These are phyloP conservation scores for Molossus molossus DNA, from an alignment of 2,797 vertebrate species.

Conservation along the genomic window DNA sequence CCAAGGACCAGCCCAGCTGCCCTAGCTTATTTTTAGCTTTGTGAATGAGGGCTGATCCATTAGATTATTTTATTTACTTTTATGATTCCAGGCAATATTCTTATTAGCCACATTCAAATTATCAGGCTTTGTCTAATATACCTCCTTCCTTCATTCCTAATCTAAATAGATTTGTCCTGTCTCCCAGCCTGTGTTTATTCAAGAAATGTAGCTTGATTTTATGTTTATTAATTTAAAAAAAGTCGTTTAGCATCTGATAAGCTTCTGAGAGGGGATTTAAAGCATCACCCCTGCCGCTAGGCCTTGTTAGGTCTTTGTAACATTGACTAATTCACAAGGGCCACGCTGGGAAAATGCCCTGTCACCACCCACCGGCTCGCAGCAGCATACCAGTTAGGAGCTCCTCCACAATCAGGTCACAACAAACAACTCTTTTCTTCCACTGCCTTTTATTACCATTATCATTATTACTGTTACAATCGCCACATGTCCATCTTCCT, in stretches of 20 bases:
- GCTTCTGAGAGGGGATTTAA: neutral
- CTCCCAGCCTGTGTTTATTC: neutral
- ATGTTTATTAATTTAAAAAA: neutral
- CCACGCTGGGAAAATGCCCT: neutral
- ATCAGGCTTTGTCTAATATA: neutral
- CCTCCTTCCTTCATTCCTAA: neutral
- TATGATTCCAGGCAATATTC: neutral
- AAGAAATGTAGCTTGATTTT: constrained; percentile 13
- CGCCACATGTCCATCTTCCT: neutral
- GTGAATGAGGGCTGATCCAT: neutral
- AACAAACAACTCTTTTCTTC: neutral
- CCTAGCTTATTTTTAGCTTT: neutral
- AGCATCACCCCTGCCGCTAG: neutral
- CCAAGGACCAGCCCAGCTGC: too few species aligned
- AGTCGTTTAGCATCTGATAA: neutral
- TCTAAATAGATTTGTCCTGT: neutral
- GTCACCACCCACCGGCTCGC: neutral
- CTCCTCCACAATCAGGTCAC: neutral
- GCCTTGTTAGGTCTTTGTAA: neutral
- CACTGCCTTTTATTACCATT: neutral
- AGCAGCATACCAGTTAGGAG: neutral
- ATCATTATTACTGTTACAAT: neutral
- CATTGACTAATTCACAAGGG: neutral
- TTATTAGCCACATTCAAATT: neutral
- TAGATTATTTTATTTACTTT: neutral